A percentile compares a stretch with the other conserved stretches of the same genome.
Evolutionary conservation across 2,113 vertebrate genomes (phyloP).

Genomic region (Eulemur rufifrons): DNA sequence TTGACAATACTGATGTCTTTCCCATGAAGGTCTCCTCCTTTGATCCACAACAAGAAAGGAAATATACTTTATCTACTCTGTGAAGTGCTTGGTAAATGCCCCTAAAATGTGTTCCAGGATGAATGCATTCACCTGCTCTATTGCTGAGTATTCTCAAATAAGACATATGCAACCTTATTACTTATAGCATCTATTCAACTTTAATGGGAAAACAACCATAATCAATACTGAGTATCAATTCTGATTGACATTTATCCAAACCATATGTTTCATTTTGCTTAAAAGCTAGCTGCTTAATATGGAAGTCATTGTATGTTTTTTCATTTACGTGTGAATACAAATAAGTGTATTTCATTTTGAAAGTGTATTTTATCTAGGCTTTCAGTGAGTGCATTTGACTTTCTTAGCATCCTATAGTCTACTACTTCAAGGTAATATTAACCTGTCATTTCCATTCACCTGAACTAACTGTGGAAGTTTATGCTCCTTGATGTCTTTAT

Average conservation of each 20-base stretch:
- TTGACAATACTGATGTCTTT: constrained; percentile 51
- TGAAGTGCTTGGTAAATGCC: constrained; percentile 64
- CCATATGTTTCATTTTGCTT: background rate
- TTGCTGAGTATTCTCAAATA: constrained; percentile 45
- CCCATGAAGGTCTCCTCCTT: background rate
- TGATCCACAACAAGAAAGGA: constrained; percentile 57
- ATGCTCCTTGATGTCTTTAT: background rate
- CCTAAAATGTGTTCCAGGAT: constrained; percentile 64
- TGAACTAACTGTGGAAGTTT: background rate
- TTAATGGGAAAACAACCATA: constrained; percentile 52
- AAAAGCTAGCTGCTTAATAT: background rate
- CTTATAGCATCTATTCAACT: constrained; percentile 63
- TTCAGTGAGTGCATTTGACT: background rate
- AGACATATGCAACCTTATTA: constrained; percentile 57
- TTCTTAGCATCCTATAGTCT: background rate
- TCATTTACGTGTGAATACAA: background rate
- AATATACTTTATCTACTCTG: background rate
- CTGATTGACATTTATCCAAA: constrained; percentile 49
- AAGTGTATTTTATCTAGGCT: background rate
- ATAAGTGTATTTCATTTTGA: background rate
- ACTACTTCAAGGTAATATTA: background rate
- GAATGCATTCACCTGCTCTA: constrained; percentile 57
- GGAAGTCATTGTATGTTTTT: background rate
- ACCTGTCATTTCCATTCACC: background rate
- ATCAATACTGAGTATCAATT: background rate